These are phyloP conservation scores for Lochmaea capreae DNA, from an alignment of 2,888 invertebrate species.

Conservation along the genomic window DNA sequence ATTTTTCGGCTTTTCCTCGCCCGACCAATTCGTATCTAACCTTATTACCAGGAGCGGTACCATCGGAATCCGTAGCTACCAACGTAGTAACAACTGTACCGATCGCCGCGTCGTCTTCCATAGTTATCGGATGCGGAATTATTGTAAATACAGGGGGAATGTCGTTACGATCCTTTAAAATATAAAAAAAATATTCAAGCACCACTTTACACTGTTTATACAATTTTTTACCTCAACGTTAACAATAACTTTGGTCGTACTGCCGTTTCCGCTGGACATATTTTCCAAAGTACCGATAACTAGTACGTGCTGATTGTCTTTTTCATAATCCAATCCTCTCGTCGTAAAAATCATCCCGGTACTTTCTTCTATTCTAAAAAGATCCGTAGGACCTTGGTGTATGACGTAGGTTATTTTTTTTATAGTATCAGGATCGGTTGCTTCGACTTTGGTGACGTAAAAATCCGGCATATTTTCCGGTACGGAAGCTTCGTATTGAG, in stretches of 20 bases:
- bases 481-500: constrained; percentile 81
- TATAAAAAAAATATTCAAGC: background rate
- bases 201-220: background rate
- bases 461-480: constrained; percentile 87
- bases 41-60: constrained; percentile 86
- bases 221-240: constrained; percentile 72
- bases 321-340: constrained; percentile 83
- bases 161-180: constrained; percentile 83
- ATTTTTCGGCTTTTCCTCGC: constrained; percentile 82
- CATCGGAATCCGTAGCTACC: constrained; percentile 85
- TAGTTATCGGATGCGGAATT: constrained; percentile 83
- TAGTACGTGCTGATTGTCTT: constrained; percentile 77
- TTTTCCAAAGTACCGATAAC: constrained; percentile 88
- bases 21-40: constrained; percentile 85
- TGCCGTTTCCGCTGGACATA: constrained; percentile 74
- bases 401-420: constrained; percentile 87
- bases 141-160: constrained; percentile 88
- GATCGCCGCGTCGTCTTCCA: constrained; percentile 86
- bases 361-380: constrained; percentile 85
- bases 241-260: constrained; percentile 80
- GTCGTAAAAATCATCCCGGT: constrained; percentile 83
- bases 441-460: constrained; percentile 82
- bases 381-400: constrained; percentile 81
- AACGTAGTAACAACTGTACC: constrained; percentile 84
- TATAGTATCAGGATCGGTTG: constrained; percentile 84